Conservation (phyloP, 2,797 vertebrate species). For the Harpagifer antarcticus region DNA sequence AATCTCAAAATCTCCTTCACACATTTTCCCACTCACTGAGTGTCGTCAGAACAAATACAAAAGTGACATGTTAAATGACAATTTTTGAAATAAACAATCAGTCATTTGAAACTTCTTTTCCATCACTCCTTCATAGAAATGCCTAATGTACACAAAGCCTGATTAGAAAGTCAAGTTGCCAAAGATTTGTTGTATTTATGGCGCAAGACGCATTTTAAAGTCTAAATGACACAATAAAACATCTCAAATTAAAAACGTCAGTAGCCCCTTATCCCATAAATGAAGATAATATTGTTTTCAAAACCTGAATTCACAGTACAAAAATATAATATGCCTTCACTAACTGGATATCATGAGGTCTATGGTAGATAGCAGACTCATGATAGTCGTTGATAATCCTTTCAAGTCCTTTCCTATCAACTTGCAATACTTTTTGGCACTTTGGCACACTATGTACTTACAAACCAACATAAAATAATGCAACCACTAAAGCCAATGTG, state of each 20-base stretch:
- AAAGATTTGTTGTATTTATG: conserved; percentile 62
- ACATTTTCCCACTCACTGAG: conserved; percentile 66
- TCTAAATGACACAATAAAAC: conserved; percentile 80
- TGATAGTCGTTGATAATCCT: conserved; percentile 64
- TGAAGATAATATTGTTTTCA: conserved; percentile 84
- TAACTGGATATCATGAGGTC: conserved; percentile 74
- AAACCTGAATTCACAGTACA: conserved; percentile 88
- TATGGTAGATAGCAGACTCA: conserved; percentile 73
- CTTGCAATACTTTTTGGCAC: conserved; percentile 84
- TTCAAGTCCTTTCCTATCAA: conserved; percentile 64
- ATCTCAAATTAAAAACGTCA: conserved; percentile 83
- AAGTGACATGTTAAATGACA: conserved; percentile 49
- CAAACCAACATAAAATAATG: conserved; percentile 67
- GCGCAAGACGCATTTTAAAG: conserved; percentile 72
- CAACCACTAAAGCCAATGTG: conserved; percentile 66
- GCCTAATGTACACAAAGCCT: conserved; percentile 59
- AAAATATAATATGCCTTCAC: conserved; percentile 88
- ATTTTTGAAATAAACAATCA: conserved; percentile 41
- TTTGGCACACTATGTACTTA: conserved; percentile 79
- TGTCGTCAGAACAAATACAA: conserved; percentile 68
- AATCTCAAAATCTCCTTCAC: conserved; percentile 38
- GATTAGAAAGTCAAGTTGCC: conserved; percentile 59
- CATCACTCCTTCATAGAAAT: conserved; percentile 59
- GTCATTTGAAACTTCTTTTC: conserved; percentile 30
- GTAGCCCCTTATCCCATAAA: conserved; percentile 90